Base-by-base conservation (phyloP, 92 coral and sea anemone genomes). In the Heliopora coerulea region DNA sequence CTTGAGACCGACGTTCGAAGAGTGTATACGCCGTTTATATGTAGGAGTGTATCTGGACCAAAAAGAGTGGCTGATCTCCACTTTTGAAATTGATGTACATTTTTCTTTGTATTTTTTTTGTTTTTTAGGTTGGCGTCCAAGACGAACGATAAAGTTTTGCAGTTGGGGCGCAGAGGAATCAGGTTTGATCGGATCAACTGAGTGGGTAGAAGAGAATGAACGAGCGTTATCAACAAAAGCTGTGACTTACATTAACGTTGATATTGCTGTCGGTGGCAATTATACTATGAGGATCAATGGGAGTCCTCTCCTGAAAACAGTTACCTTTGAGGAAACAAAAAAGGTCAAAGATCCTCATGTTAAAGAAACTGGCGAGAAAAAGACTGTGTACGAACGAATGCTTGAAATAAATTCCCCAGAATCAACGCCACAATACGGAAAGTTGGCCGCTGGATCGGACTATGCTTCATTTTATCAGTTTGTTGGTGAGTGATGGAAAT, bases 81-180 rank as follows among this genome's bases (percentile, higher is more conserved):
- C n/a, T n/a, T n/a, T n/a, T n/a, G n/a, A n/a, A n/a, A n/a, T n/a
- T n/a, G n/a, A n/a, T n/a, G n/a, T n/a, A n/a, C n/a, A n/a, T n/a
- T n/a, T n/a, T n/a, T n/a, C n/a, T n/a, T n/a, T n/a, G n/a, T n/a
- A n/a, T n/a, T n/a, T n/a, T n/a, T n/a, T n/a, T n/a, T n/a, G n/a
- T n/a, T n/a, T 18, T 67, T 28, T 44, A 68, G 75, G 75, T 0
- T 91, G 97, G 97, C 84, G 93, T 15, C 97, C 97, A 0, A 75
- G 97, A 24, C 80, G 97, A 19, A 80, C 93, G 20, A 80, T 91
- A 26, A 81, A 83, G 65, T 81, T 91, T 60, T 90, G 97, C 76
- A 90, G 97, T 50, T 90, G 97, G 97, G 97, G 90, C 8, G 97
- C 85, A 2, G 97, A 91, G 41, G 97, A 91, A 77, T 76, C 68